Base-by-base conservation (phyloP, 2,888 invertebrate species). In the Vanessa cardui region DNA sequence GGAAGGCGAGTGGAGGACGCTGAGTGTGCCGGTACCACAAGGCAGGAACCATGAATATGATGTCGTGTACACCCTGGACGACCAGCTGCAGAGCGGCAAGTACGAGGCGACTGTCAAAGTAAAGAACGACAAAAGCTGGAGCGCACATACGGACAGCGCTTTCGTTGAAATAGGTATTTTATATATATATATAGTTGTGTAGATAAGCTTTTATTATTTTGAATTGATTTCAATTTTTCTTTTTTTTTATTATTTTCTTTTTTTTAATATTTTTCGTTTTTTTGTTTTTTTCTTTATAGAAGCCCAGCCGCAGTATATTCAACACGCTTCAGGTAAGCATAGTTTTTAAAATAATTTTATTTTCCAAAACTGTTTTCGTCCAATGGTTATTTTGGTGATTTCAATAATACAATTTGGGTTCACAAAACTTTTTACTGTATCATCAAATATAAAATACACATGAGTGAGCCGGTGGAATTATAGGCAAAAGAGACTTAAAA, bases 291-390 rank as follows among this genome's bases (percentile, higher is more conserved):
- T 72, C 71, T 76, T 87, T 88, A 80, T 85, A 89, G 88, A 85
- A 74, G 75, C 76, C 66, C 82, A 83, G 74, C 81, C 89, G 67
- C 80, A 83, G 79, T 77, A 74, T 73, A 88, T 90, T 76, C 86
- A 89, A 76, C 82, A 80, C 62, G 90, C 90, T 56, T 88, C 89
- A 85, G 86, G 91, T 92, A 83, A 85, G 81, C 7, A 60, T 49
- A 63, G 33, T 62, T 59, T 49, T 52, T 31, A 26, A 39, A 39
- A 8, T 12, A 39, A 39, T 0, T 0, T 12, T 12, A 12, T 39
- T 12, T 39, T 9, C 3, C 12, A 12, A 4, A 39, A 39, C 12
- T 39, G 39, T 39, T 39, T 39, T 39, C 39, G 39, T 12, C 12
- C 12, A 12, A 39, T 39, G 9, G 12, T 39, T 39, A 26, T 26